Percentiles rank a stretch among this genome's conserved stretches.
Conservation (phyloP, 1,140 invertebrate genomes). For the Schlechtendalia chinensis region DNA sequence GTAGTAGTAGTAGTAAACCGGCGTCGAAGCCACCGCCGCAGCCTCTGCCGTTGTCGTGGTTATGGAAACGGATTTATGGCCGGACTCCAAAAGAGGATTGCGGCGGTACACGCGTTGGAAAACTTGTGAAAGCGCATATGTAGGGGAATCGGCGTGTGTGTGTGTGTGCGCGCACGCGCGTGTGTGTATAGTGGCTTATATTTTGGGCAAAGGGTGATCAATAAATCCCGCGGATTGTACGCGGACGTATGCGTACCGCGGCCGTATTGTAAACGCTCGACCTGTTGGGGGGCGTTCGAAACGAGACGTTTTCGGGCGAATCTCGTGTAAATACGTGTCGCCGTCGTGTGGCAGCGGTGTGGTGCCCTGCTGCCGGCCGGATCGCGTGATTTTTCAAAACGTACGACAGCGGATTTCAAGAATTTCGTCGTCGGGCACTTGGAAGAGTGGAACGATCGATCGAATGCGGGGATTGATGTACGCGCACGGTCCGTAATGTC, state of each 20-base stretch:
- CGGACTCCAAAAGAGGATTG: slow-evolving; percentile 48
- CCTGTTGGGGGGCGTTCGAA: neutral
- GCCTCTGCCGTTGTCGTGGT: slow-evolving; percentile 31
- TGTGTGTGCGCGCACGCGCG: neutral
- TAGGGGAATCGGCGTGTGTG: slow-evolving; percentile 6
- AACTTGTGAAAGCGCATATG: slow-evolving; percentile 48
- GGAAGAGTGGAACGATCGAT: too few relatives aligned
- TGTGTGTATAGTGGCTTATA: slow-evolving; percentile 9
- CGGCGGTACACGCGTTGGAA: slow-evolving; percentile 24
- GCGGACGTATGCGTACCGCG: neutral
- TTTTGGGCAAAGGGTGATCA: slow-evolving; percentile 33
- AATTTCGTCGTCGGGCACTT: too few relatives aligned
- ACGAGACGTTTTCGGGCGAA: slow-evolving; percentile 14
- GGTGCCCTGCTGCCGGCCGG: too few relatives aligned
- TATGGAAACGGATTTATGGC: slow-evolving; percentile 50
- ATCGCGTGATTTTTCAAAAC: too few relatives aligned
- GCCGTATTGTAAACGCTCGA: neutral
- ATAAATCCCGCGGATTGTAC: slow-evolving; percentile 36
- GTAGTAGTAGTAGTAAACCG: neutral
- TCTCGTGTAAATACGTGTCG: neutral
- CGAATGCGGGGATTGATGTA: too few relatives aligned
- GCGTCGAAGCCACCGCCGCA: neutral
- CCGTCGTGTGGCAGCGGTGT: too few relatives aligned
- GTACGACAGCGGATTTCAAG: too few relatives aligned
- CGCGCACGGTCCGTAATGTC: too few relatives aligned